Evolutionary conservation across 2,113 vertebrate species (phyloP).

Genomic region (Melanostigma gelatinosum): DNA sequence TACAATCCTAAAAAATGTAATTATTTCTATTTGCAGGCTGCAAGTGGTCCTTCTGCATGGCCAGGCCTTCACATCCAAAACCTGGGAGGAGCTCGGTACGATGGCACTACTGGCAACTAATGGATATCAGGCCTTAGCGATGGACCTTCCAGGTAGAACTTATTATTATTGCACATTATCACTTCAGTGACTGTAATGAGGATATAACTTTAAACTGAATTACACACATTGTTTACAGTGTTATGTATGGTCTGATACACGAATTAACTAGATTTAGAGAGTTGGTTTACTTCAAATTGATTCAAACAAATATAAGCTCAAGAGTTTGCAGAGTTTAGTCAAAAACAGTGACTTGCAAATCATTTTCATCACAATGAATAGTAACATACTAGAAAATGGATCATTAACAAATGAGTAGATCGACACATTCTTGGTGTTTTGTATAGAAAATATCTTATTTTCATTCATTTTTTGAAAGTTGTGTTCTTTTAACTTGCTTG

Average conservation of each 20-base stretch:
- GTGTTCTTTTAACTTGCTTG: not conserved
- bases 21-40: slow-evolving; percentile 75
- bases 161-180: not conserved
- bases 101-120: slow-evolving; percentile 88
- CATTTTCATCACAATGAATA: too few species aligned
- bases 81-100: slow-evolving; percentile 93
- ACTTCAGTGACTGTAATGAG: not conserved
- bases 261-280: too few species aligned
- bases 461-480: not conserved
- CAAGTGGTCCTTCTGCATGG: slow-evolving; percentile 93
- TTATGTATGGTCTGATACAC: not conserved
- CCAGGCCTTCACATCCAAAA: slow-evolving; percentile 92
- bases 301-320: too few species aligned
- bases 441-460: not conserved
- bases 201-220: not conserved
- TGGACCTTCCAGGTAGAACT: slow-evolving; percentile 93
- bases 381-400: too few species aligned
- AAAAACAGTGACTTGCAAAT: too few species aligned
- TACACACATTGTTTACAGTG: not conserved
- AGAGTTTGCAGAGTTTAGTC: too few species aligned
- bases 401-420: too few species aligned
- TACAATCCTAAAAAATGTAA: not conserved
- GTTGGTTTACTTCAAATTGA: too few species aligned
- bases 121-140: slow-evolving; percentile 89
- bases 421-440: not conserved